These are phyloP conservation scores for Lineus longissimus DNA, from an alignment of 1,140 invertebrate genomes.

Conservation along the genomic window DNA sequence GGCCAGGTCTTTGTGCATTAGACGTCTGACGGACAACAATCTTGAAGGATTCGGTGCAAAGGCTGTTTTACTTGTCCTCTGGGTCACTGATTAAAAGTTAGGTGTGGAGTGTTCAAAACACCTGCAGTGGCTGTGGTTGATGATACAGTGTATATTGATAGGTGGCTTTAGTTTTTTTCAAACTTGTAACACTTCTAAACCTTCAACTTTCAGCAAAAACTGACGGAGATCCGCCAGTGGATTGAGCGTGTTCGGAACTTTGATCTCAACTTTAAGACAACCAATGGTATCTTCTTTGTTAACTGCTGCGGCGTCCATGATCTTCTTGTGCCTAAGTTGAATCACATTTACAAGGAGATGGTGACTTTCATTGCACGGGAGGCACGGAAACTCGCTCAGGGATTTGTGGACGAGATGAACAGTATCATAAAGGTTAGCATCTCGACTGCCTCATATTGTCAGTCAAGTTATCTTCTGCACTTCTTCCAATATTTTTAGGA, in stretches of 20 bases:
- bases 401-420: constrained; percentile 45
- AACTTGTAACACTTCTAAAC: background rate
- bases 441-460: background rate
- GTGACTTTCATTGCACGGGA: constrained; percentile 46
- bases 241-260: constrained; percentile 46
- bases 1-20: no score
- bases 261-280: constrained; percentile 41
- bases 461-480: no score
- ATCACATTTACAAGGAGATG: constrained; percentile 46
- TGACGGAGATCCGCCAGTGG: constrained; percentile 47
- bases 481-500: no score
- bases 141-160: no score
- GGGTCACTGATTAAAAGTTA: no score
- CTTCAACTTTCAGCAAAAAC: constrained; percentile 45
- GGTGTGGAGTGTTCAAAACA: no score
- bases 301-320: constrained; percentile 46
- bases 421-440: constrained; percentile 33
- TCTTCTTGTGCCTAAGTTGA: constrained; percentile 39
- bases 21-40: no score
- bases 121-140: no score
- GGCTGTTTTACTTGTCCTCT: no score
- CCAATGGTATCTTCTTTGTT: constrained; percentile 46
- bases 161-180: no score
- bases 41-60: no score
- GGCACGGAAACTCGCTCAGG: constrained; percentile 30